Base-by-base conservation (phyloP, 92 coral and sea anemone genomes). In the Micromussa lordhowensis region DNA sequence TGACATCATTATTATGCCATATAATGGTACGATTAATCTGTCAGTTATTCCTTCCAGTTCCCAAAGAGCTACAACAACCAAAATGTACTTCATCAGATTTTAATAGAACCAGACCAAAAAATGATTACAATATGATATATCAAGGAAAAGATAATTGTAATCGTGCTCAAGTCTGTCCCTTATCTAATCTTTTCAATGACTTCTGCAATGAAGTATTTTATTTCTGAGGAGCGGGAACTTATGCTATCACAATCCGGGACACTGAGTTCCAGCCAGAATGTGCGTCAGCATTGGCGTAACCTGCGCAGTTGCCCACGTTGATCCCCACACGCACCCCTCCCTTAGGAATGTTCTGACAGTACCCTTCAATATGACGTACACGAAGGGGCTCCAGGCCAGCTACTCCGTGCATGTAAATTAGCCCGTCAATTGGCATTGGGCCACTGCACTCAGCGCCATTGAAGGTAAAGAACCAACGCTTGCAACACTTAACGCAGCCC, bases 171-270 rank as follows among this genome's bases (percentile, higher is more conserved):
- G 72, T 24, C 72, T 29, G 11, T 66, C n/a, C 26, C 72, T n/a
- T 66, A 0, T 66, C 74, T 68, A 18, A 16, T 28, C 36, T 9
- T 68, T 1, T 68, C 17, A 28, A 68, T 28, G 38, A n/a, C n/a
- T n/a, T n/a, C n/a, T n/a, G n/a, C n/a, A n/a, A n/a, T n/a, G n/a
- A n/a, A n/a, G n/a, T n/a, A n/a, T n/a, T n/a, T n/a, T n/a, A n/a
- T n/a, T n/a, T n/a, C 38, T 89, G 92, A 0, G 89, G 90, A 28
- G 85, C 75, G 18, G 92, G 79, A 0, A 89, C 85, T 85, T 89
- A 88, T 77, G 78, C 92, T 0, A 89, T 12, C 28, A 88, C 88
- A 38, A 88, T 88, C 22, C 91, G 77, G 48, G 91, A 88, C n/a
- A 88, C 82, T 18, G 92, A 83, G 16, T 89, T 71, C 83, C 84